Conservation (phyloP, 2,797 vertebrate species). For the Anniella stebbinsi region DNA sequence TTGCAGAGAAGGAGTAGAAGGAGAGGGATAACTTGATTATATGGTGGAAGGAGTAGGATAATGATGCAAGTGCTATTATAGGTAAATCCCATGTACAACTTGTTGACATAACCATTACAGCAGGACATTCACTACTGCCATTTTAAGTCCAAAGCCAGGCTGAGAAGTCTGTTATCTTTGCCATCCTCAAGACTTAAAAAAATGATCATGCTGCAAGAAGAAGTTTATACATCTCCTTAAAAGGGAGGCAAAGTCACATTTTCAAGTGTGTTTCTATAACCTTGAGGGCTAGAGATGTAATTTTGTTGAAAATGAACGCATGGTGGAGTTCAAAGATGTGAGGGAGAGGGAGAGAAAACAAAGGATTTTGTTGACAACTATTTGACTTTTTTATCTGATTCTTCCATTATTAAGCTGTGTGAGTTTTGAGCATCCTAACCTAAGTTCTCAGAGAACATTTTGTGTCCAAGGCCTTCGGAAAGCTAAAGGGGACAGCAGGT, state of each 20-base stretch:
- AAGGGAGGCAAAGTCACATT: not conserved
- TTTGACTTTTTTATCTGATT: not conserved
- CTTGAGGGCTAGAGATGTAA: not conserved
- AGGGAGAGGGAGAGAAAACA: not conserved
- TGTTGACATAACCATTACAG: not conserved
- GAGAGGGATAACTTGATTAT: not conserved
- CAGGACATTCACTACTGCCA: not conserved
- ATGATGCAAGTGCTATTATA: not conserved
- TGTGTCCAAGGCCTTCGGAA: not conserved
- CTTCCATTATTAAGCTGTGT: conserved; percentile 36
- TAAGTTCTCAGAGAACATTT: not conserved
- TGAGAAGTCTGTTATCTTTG: not conserved
- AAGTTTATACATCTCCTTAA: not conserved
- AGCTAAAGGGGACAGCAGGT: not conserved
- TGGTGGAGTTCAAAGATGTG: not conserved
- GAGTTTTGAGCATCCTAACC: conserved; percentile 32
- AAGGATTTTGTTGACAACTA: not conserved
- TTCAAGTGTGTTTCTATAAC: not conserved
- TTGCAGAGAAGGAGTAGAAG: not conserved
- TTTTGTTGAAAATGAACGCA: not conserved
- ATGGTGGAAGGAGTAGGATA: not conserved
- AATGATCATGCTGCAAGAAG: not conserved
- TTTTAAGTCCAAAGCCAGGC: not conserved
- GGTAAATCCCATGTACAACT: not conserved
- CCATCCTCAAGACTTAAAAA: not conserved